Evolutionary conservation across 2,797 vertebrate species (phyloP).

Genomic region (Manis javanica): DNA sequence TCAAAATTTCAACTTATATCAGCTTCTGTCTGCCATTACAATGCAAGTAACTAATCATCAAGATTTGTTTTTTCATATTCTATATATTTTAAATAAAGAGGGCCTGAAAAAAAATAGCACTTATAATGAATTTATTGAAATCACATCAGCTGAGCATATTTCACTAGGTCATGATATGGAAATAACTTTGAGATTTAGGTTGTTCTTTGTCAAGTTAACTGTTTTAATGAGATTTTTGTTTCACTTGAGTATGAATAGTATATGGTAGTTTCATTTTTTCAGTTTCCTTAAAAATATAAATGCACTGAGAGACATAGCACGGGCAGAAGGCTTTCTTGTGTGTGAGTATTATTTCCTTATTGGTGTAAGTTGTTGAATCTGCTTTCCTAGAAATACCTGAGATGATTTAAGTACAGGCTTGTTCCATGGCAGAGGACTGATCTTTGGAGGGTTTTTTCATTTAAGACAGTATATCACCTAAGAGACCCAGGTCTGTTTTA

Average conservation of each 20-base stretch:
- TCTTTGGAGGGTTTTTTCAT: neutral
- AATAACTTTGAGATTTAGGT: neutral
- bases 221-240: conserved; percentile 43
- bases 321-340: neutral
- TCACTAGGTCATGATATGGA: neutral
- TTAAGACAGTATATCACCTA: neutral
- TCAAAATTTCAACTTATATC: neutral
- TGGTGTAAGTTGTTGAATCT: conserved; percentile 4
- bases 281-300: neutral
- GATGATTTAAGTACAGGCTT: neutral
- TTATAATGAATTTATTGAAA: neutral
- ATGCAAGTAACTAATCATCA: neutral
- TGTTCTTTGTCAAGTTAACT: conserved; percentile 27
- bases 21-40: neutral
- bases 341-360: neutral
- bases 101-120: neutral
- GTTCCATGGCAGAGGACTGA: conserved; percentile 11
- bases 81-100: conserved; percentile 16
- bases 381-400: conserved; percentile 5
- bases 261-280: neutral
- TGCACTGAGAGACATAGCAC: neutral
- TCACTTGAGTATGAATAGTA: neutral
- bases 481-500: neutral
- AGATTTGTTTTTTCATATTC: neutral
- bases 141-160: neutral